Evolutionary conservation across 35 echinoderm and acorn worm genomes (phyloP).

Genomic region (Amphiura filiformis): DNA sequence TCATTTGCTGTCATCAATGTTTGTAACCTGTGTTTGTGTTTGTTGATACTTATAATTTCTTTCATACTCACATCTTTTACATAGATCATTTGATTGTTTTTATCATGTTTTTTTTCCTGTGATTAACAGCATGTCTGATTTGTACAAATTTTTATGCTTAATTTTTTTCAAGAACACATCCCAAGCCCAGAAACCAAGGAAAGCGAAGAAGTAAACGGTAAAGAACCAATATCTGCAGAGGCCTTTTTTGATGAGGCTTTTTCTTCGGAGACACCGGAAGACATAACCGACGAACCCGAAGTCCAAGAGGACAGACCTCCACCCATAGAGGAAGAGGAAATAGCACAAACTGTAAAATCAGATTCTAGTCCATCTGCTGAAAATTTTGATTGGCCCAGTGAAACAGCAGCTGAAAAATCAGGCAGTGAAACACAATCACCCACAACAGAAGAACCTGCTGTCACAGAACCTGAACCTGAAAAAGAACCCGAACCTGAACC

Average conservation of each 20-base stretch:
- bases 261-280: background rate
- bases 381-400: background rate
- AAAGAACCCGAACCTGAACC: background rate
- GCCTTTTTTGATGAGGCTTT: conserved; percentile 10
- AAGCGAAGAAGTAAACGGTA: background rate
- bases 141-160: background rate
- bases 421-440: background rate
- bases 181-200: background rate
- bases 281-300: background rate
- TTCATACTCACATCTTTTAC: too few species aligned
- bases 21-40: too few species aligned
- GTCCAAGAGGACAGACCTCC: background rate
- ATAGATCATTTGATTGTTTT: too few species aligned
- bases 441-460: background rate
- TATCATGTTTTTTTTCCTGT: too few species aligned
- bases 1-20: too few species aligned
- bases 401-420: background rate
- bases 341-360: background rate
- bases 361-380: background rate
- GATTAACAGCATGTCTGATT: too few species aligned
- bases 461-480: background rate
- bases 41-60: too few species aligned
- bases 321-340: background rate
- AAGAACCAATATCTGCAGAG: background rate
- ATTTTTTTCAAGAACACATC: background rate